phyloP scores from a whole-genome alignment of 2,113 vertebrate genomes.

The Leucopsar rothschildi region DNA sequence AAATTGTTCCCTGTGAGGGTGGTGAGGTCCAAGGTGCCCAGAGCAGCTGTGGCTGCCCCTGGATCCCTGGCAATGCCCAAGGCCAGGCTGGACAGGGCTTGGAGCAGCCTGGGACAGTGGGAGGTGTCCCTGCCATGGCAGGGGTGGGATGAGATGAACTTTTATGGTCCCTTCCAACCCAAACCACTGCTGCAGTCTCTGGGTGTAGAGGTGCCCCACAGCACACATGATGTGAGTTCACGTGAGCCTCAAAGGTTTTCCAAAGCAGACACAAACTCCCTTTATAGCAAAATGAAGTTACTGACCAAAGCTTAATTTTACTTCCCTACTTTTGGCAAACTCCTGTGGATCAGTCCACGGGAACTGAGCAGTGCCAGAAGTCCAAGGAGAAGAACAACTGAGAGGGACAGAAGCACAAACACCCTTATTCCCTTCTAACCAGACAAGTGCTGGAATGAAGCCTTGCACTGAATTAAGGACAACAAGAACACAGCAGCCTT shows the following conservation, averaged over 20 bases:
- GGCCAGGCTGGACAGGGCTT: background rate
- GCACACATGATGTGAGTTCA: background rate
- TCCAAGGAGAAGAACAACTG: background rate
- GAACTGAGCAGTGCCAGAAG: background rate
- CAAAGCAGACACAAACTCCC: background rate
- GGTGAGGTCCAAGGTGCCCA: accelerated
- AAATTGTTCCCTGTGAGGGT: background rate
- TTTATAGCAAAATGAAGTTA: background rate
- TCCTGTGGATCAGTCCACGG: background rate
- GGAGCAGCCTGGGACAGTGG: background rate
- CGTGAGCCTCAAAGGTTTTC: background rate
- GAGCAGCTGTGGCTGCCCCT: background rate
- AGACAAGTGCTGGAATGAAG: background rate
- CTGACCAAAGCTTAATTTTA: background rate
- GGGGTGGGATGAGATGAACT: background rate
- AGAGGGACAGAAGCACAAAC: background rate
- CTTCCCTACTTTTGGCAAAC: background rate
- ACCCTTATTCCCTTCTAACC: background rate
- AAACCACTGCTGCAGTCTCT: background rate
- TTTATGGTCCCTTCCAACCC: background rate
- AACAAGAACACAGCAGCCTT: background rate
- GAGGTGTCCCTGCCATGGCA: background rate
- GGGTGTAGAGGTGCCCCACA: background rate
- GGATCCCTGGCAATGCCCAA: background rate
- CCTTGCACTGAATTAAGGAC: background rate